Evolutionary conservation across 2,113 vertebrate species (phyloP), one percentile per base, ranked within the genome.

Genomic region (Caretta caretta): DNA sequence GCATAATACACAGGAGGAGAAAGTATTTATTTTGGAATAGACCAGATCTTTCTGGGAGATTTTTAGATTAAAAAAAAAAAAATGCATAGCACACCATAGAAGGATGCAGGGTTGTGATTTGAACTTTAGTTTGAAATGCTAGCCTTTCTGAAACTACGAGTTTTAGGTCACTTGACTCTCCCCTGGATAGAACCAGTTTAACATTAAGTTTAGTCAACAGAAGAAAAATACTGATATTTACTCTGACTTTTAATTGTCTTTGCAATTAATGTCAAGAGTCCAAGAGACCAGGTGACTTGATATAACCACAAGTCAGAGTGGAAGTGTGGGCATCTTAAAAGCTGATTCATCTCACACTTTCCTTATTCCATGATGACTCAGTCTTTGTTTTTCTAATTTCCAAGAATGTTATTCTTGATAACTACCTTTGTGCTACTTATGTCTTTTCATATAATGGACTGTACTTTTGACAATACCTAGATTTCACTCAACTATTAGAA

Each of bases 261-360:
- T 82, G 80, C 87, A 96, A 97, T 97, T 97, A 96, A 88, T 7
- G 46, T 95, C 90, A 94, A 38, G 93, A 59, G 91, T 1, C 20
- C 92, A 93, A 46, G 89, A 84, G 81, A 87, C 75, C 48, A 88
- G 75, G 31, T 91, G 93, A 90, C 91, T 88, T 93, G 92, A 96
- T 95, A 50, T 92, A 97, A 97, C 92, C 89, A 87, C 91, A 93
- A 97, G 91, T 96, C 96, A 96, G 84, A 94, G 80, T 10, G 75
- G 20, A 75, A 97, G 92, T 79, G 94, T 93, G 92, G 94, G 94
- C 22, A 46, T 78, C 13, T 48, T 48, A 48, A 78, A 42, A 97
- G 91, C 91, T 85, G 57, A 91, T 93, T 97, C 93, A 96, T 97
- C 96, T 96, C 93, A 75, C 8, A 46, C 93, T 96, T 96, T 94